Conservation (phyloP, 2,888 invertebrate genomes). For the Limnephilus marmoratus region DNA sequence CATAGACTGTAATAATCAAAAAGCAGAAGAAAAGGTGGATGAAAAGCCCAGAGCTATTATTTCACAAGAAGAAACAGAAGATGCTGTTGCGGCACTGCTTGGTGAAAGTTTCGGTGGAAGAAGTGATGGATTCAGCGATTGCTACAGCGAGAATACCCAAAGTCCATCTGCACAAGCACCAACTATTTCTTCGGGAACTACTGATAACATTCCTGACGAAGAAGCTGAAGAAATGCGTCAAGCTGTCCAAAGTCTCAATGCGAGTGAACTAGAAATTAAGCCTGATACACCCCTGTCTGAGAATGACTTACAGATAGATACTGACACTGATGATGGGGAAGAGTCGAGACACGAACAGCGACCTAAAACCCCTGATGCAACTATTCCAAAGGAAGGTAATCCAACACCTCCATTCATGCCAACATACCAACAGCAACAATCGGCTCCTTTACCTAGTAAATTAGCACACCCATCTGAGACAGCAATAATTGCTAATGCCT, state of each 20-base stretch:
- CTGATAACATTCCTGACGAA: slow-evolving; percentile 81
- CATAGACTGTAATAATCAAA: slow-evolving; percentile 72
- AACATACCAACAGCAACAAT: slow-evolving; percentile 67
- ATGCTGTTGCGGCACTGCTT: slow-evolving; percentile 91
- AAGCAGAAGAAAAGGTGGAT: slow-evolving; percentile 79
- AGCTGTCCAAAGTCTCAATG: slow-evolving; percentile 88
- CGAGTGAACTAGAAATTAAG: slow-evolving; percentile 84
- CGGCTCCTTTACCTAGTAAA: slow-evolving; percentile 67
- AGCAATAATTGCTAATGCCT: slow-evolving; percentile 63
- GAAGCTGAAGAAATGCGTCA: slow-evolving; percentile 91
- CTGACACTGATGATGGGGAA: slow-evolving; percentile 88
- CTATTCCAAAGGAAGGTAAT: slow-evolving; percentile 69
- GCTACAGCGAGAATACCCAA: slow-evolving; percentile 76
- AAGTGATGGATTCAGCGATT: slow-evolving; percentile 77
- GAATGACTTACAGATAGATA: slow-evolving; percentile 89
- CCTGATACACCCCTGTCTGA: slow-evolving; percentile 92
- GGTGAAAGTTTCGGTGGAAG: slow-evolving; percentile 90
- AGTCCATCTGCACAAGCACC: slow-evolving; percentile 75
- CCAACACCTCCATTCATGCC: slow-evolving; percentile 39
- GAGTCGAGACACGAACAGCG: slow-evolving; percentile 76
- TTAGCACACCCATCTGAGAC: slow-evolving; percentile 55
- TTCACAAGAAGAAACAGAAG: slow-evolving; percentile 95
- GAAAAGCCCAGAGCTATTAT: slow-evolving; percentile 90
- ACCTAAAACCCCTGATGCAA: slow-evolving; percentile 69
- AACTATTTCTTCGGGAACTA: slow-evolving; percentile 72